Base-by-base conservation (phyloP, 1,140 invertebrate genomes). In the Lepidurus arcticus region DNA sequence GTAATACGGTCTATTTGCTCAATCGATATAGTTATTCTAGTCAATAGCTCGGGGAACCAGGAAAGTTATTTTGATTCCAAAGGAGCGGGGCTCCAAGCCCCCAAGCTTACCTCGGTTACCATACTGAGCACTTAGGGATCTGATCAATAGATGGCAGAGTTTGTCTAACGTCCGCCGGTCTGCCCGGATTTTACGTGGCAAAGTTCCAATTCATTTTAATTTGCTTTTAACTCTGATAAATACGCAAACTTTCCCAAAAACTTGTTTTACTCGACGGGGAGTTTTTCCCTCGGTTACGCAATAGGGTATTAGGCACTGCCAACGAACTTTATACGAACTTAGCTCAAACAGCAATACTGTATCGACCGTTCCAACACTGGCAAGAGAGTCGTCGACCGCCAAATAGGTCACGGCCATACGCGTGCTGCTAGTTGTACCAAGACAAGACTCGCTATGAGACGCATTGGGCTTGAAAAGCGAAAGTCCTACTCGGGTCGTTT, bases 321-420 rank as follows among this genome's bases (percentile, higher is more conserved):
- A 34, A 34, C 34, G 34, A 34, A 34, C 2, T 34, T 34, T 34
- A 4, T 34, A 34, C 34, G 74, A 74, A 43, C 74, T 26, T 43
- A 26, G 43, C 73, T 43, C 74, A n/a, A 42, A 43, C 10, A 26
- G 74, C 16, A 42, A 34, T 47, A 24, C 7, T 26, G 76, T 43
- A 76, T 76, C 42, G 44, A 45, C 65, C 44, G 16, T 65, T 65
- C n/a, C 21, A 21, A 21, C 16, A 7, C 53, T 1, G 53, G 16
- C 53, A 13, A 65, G 76, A 45, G 65, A 65, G 76, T 76, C 76
- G 76, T 76, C 76, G 76, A 45, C 76, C 76, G 76, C 45, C 76
- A 76, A 76, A 65, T 76, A 76, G 76, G 76, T 76, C 76, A 76
- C 76, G 76, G 76, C 76, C 76, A 21, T 21, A 65, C 53, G 53